phyloP scores from a whole-genome alignment of 2,113 vertebrate genomes.

The Porphyrio hochstetteri region DNA sequence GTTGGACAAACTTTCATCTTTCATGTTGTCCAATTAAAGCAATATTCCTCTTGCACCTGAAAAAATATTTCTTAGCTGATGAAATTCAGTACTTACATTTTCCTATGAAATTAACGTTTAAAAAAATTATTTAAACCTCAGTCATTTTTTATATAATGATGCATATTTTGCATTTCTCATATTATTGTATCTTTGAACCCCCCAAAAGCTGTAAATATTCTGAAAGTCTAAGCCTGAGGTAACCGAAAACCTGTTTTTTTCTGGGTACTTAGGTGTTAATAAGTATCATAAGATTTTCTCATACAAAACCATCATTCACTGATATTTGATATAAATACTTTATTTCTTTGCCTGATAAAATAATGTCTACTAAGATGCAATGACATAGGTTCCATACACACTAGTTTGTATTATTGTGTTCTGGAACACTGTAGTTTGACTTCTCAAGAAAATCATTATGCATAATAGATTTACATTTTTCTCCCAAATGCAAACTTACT shows the following conservation, averaged over 20 bases:
- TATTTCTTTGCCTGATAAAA: not conserved
- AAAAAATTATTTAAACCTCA: not conserved
- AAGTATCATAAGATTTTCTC: not conserved
- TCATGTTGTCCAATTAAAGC: constrained; percentile 13
- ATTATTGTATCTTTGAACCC: constrained; percentile 9
- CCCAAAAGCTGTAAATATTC: not conserved
- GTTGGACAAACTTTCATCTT: constrained; percentile 20
- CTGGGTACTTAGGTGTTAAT: not conserved
- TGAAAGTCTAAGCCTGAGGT: not conserved
- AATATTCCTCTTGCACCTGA: constrained; percentile 28
- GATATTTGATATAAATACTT: not conserved
- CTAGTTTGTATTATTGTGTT: not conserved
- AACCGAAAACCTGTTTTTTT: constrained; percentile 10
- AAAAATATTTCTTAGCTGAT: constrained; percentile 34
- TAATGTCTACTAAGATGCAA: not conserved
- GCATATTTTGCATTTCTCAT: not conserved
- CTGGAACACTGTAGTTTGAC: not conserved
- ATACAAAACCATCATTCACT: not conserved
- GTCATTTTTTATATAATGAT: not conserved
- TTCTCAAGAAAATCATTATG: not conserved
- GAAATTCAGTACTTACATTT: not conserved
- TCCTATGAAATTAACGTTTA: not conserved
- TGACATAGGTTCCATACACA: accelerated
- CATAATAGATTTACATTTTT: not conserved
- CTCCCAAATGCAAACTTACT: not conserved